Percentiles rank a stretch among this genome's conserved stretches.
Conservation (phyloP, 2,113 vertebrate species). For the Sphyrna mokarran region DNA sequence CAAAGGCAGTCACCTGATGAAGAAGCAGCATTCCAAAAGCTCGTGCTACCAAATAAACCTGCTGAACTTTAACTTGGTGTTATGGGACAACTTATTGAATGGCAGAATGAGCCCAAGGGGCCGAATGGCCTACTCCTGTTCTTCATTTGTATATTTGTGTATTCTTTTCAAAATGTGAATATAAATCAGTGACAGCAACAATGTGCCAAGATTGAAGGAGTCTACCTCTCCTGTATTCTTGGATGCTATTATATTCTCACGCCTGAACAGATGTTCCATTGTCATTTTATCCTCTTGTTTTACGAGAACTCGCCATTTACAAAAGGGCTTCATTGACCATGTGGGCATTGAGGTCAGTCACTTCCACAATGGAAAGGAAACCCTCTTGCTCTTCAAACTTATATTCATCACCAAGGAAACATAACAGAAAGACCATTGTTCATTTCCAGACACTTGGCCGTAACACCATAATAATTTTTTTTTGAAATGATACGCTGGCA, state of each 20-base stretch:
- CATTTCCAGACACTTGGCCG: slow-evolving; percentile 26
- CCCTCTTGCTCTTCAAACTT: slow-evolving; percentile 12
- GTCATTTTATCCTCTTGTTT: slow-evolving; percentile 1
- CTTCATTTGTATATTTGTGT: background rate
- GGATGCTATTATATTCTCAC: background rate
- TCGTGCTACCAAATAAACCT: no score
- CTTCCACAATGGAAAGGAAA: slow-evolving; percentile 1
- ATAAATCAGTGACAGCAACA: background rate
- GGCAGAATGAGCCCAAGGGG: no score
- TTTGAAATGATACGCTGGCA: slow-evolving; percentile 14
- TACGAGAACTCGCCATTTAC: background rate
- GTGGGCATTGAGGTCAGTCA: slow-evolving; percentile 26
- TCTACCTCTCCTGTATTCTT: background rate
- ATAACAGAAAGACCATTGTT: slow-evolving; percentile 32
- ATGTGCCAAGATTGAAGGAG: background rate
- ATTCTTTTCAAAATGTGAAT: background rate
- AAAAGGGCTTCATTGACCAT: slow-evolving; percentile 12
- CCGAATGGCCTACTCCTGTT: no score
- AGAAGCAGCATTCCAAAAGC: no score
- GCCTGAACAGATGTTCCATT: background rate
- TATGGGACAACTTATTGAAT: no score
- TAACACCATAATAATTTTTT: background rate
- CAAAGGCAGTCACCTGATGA: no score
- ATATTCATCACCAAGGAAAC: slow-evolving; percentile 24
- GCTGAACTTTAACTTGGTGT: no score